Evolutionary conservation across 1,140 invertebrate species (phyloP).

Genomic region (Lepidurus packardi): DNA sequence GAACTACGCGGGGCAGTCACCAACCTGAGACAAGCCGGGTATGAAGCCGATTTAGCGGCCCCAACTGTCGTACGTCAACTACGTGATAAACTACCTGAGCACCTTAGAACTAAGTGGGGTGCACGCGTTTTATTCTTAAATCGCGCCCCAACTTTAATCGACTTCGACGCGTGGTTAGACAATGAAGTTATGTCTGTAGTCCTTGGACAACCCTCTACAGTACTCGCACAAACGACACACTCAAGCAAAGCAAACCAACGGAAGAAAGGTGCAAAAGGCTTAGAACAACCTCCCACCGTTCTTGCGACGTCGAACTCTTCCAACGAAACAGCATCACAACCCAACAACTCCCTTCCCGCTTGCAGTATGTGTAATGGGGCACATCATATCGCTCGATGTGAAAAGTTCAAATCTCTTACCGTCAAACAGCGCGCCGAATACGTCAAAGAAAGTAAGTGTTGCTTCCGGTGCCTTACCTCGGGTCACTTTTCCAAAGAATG

Average conservation of each 20-base stretch:
- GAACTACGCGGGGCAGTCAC: constrained; percentile 16
- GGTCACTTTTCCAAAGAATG: too few species aligned
- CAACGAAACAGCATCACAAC: background rate
- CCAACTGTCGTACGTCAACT: background rate
- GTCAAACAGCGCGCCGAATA: background rate
- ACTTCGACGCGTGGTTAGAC: constrained; percentile 25
- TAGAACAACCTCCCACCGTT: background rate
- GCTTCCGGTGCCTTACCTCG: background rate
- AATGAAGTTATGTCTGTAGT: constrained; percentile 16
- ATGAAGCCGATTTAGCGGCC: background rate
- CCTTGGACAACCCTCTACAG: background rate
- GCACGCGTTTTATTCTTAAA: background rate
- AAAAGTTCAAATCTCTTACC: constrained; percentile 16
- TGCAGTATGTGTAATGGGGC: background rate
- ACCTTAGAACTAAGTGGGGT: constrained; percentile 19
- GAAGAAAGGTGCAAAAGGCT: background rate
- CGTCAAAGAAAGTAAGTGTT: background rate
- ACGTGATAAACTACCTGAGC: background rate
- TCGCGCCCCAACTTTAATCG: constrained; percentile 22
- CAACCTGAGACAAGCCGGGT: constrained; percentile 8
- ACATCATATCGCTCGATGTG: constrained; percentile 4
- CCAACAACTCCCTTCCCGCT: background rate
- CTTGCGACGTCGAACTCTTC: background rate
- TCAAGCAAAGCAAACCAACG: background rate
- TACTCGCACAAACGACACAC: background rate